Percentiles rank a stretch among this genome's conserved stretches.
These are phyloP conservation scores for Dryadula phaetusa DNA, from an alignment of 2,888 invertebrate genomes.

Conservation along the genomic window DNA sequence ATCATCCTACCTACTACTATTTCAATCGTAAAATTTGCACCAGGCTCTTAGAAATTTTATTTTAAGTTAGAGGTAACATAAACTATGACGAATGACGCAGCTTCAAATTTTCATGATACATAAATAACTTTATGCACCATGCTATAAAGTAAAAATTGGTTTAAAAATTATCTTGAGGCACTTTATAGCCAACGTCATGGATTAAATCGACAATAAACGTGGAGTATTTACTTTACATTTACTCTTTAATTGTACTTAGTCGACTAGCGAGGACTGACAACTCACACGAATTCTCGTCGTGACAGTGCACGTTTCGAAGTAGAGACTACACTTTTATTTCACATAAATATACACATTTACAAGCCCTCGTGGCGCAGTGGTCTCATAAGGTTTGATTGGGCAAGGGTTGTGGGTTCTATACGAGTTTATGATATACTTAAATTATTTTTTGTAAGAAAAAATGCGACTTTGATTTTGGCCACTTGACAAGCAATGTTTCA, in stretches of 20 bases:
- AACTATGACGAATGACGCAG: slow-evolving; percentile 54
- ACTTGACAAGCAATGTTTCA: too few relatives aligned
- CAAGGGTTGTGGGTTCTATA: too few relatives aligned
- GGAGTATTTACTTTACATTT: slow-evolving; percentile 81
- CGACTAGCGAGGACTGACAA: slow-evolving; percentile 61
- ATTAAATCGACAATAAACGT: slow-evolving; percentile 76
- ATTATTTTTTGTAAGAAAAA: too few relatives aligned
- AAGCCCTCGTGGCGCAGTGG: too few relatives aligned
- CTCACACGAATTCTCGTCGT: slow-evolving; percentile 67
- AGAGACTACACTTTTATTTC: slow-evolving; percentile 47
- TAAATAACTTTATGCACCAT: slow-evolving; percentile 53
- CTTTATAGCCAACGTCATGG: slow-evolving; percentile 68
- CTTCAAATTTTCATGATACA: slow-evolving; percentile 53
- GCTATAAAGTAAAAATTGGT: slow-evolving; percentile 20
- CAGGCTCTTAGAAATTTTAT: slow-evolving; percentile 54
- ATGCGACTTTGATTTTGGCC: too few relatives aligned
- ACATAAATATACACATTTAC: background rate
- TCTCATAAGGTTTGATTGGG: too few relatives aligned
- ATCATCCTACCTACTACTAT: slow-evolving; percentile 24
- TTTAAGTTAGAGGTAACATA: slow-evolving; percentile 50
- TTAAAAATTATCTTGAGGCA: slow-evolving; percentile 35
- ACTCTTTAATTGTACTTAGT: slow-evolving; percentile 73
- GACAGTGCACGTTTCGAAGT: slow-evolving; percentile 70
- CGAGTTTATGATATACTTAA: too few relatives aligned
- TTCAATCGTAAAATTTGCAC: slow-evolving; percentile 53